phyloP scores from a whole-genome alignment of 2,888 invertebrate species.

The Dione juno region DNA sequence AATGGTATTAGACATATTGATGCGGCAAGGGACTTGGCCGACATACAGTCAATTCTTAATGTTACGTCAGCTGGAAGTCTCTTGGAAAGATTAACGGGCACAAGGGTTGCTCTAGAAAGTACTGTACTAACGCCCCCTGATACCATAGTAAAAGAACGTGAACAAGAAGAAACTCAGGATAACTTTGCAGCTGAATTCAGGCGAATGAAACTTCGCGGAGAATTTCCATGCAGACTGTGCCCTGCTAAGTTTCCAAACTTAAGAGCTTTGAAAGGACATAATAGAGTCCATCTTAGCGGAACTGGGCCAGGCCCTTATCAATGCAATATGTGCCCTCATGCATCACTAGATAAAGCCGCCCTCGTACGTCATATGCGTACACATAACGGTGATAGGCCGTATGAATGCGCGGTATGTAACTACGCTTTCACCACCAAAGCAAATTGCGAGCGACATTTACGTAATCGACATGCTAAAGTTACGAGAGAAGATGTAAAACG shows the following conservation, averaged over 20 bases:
- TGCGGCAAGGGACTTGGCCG: conserved; percentile 90
- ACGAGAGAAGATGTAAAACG: conserved; percentile 94
- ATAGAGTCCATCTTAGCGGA: conserved; percentile 91
- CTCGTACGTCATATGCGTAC: conserved; percentile 95
- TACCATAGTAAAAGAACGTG: conserved; percentile 70
- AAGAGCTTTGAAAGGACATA: conserved; percentile 95
- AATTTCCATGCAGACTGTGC: conserved; percentile 96
- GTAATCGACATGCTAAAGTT: conserved; percentile 94
- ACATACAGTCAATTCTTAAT: conserved; percentile 92
- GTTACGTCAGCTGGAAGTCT: conserved; percentile 88
- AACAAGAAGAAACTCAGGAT: conserved; percentile 89
- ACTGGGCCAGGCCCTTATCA: conserved; percentile 91
- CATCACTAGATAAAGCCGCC: conserved; percentile 94
- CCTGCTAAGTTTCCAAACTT: conserved; percentile 93
- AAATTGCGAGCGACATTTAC: conserved; percentile 96
- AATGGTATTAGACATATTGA: conserved; percentile 80
- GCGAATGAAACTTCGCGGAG: conserved; percentile 94
- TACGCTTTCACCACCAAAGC: conserved; percentile 99
- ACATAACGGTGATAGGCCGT: conserved; percentile 97
- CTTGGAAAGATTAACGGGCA: conserved; percentile 84
- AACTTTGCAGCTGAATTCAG: conserved; percentile 92
- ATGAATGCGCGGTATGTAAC: conserved; percentile 96
- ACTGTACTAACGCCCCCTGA: conserved; percentile 75
- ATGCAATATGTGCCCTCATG: conserved; percentile 96
- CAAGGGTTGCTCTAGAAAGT: conserved; percentile 71